A percentile compares a stretch with the other conserved stretches of the same genome.
These are phyloP conservation scores for Kryptopterus vitreolus DNA, from an alignment of 2,797 vertebrate genomes.

Conservation along the genomic window DNA sequence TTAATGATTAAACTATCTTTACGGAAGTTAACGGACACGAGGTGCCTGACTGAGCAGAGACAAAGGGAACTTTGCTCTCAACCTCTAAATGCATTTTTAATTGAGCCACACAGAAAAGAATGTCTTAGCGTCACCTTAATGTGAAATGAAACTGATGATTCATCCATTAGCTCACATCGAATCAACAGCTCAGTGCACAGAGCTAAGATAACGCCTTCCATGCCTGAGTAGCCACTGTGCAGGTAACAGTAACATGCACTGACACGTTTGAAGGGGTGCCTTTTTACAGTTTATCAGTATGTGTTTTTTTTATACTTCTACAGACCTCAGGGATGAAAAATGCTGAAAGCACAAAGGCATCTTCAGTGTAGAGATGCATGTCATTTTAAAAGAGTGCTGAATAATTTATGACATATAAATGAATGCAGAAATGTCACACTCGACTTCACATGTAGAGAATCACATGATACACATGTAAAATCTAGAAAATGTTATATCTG, in stretches of 20 bases:
- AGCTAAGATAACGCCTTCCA: neutral
- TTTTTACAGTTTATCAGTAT: neutral
- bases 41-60: conserved; percentile 20
- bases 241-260: neutral
- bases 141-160: conserved; percentile 13
- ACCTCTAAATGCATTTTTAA: conserved; percentile 27
- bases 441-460: neutral
- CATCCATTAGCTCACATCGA: neutral
- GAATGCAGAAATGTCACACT: neutral
- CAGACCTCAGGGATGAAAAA: neutral
- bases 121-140: neutral
- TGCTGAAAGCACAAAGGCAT: neutral
- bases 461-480: neutral
- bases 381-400: neutral
- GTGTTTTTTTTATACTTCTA: neutral
- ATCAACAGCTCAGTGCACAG: conserved; percentile 8
- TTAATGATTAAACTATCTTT: conserved; percentile 53
- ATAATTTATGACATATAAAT: neutral
- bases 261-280: neutral
- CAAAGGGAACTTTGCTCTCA: conserved; percentile 50
- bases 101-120: neutral
- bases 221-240: neutral
- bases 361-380: neutral
- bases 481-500: neutral
- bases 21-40: conserved; percentile 18